Percentiles rank a stretch among this genome's conserved stretches.
These are phyloP conservation scores for Platycercus adscitus DNA, from an alignment of 2,113 vertebrate genomes.

Conservation along the genomic window DNA sequence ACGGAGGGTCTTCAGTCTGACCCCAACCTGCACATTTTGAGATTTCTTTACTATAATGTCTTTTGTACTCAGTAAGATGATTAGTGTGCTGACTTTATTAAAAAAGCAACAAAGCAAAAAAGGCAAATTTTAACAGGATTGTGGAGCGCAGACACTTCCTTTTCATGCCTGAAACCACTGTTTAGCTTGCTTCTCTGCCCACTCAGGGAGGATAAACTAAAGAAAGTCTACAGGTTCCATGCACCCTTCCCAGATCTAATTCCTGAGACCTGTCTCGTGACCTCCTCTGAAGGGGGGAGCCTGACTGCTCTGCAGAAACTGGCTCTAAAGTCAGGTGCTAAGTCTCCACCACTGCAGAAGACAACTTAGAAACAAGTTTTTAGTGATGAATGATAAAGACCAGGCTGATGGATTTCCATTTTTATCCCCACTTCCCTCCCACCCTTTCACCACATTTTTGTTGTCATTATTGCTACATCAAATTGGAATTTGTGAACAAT, in stretches of 20 bases:
- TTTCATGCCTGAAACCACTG: neutral
- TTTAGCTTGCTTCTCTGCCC: neutral
- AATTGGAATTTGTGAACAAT: neutral
- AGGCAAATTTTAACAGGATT: neutral
- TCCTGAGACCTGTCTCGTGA: neutral
- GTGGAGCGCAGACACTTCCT: neutral
- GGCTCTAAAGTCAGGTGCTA: neutral
- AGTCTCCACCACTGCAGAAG: neutral
- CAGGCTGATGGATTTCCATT: neutral
- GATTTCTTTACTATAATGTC: neutral
- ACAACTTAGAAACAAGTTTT: neutral
- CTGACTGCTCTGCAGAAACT: neutral
- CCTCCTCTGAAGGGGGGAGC: neutral
- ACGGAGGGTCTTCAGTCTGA: neutral
- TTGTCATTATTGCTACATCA: fast-evolving
- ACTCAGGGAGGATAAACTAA: neutral
- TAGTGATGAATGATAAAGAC: neutral
- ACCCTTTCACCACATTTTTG: neutral
- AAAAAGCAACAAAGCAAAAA: neutral
- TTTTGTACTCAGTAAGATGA: slow-evolving; percentile 43
- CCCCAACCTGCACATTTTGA: neutral
- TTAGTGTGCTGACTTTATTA: neutral
- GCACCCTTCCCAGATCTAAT: neutral
- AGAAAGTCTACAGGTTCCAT: neutral
- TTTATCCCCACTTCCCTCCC: neutral